Percentiles rank a stretch among this genome's conserved stretches.
Evolutionary conservation across 1,140 invertebrate genomes (phyloP).

Genomic region (Aleiodes sp.): DNA sequence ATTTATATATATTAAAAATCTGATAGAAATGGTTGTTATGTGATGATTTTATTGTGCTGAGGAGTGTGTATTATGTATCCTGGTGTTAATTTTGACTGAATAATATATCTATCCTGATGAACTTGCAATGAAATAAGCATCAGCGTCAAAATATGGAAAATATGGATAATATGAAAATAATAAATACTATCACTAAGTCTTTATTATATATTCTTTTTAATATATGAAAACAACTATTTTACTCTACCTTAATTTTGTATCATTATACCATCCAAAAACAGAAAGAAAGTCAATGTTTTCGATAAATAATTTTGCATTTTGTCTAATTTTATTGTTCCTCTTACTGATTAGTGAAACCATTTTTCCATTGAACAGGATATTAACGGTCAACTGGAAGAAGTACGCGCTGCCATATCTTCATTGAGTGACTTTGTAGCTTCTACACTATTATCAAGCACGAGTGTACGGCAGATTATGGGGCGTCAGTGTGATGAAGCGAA

Average conservation of each 20-base stretch:
- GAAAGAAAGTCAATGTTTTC: conserved; percentile 13
- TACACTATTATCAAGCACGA: conserved; percentile 47
- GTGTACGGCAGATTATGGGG: conserved; percentile 47
- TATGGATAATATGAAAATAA: conserved; percentile 8
- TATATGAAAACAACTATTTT: conserved; percentile 50
- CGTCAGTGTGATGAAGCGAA: conserved; percentile 54
- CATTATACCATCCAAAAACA: conserved; percentile 5
- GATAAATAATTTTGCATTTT: conserved; percentile 49
- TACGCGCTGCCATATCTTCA: conserved; percentile 38
- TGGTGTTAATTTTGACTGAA: conserved; percentile 14
- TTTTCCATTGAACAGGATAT: background rate
- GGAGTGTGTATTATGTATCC: background rate
- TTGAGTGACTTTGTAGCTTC: conserved; percentile 46
- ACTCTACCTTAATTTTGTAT: conserved; percentile 6
- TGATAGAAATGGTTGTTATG: conserved; percentile 17
- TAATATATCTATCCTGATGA: background rate
- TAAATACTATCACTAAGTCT: conserved; percentile 43
- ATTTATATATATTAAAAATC: background rate
- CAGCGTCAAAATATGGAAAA: conserved; percentile 14
- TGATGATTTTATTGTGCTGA: background rate
- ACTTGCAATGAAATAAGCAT: background rate
- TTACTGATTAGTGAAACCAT: conserved; percentile 19
- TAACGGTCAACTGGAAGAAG: background rate
- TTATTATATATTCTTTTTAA: conserved; percentile 55
- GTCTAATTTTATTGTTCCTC: conserved; percentile 28